Evolutionary conservation across 2,888 invertebrate species (phyloP), one percentile per base, ranked within the genome.

Genomic region (Steromphala cineraria): DNA sequence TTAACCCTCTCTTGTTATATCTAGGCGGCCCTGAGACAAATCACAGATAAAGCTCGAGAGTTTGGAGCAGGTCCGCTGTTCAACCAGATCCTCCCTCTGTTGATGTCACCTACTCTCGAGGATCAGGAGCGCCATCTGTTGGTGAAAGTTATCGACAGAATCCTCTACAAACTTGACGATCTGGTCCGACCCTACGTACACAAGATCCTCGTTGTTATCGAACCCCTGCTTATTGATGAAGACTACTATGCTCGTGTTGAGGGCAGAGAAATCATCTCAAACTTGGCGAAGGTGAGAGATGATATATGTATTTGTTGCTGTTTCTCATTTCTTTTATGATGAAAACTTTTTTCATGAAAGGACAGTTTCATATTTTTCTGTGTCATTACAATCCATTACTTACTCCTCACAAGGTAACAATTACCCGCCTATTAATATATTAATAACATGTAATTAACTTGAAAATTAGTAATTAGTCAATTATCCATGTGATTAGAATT

Each of bases 161-260:
- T 99, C 92, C 95, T 99, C 17, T 99, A 99, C 94, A 99, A 99
- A 94, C 94, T 99, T 88, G 99, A 99, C 91, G 99, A 99, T 94
- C 95, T 99, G 89, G 99, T 99, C 36, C 96, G 99, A 84, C 99
- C 99, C 0, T 99, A 99, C 91, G 99, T 99, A 0, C 99, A 99
- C 94, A 99, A 99, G 95, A 99, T 99, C 93, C 95, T 99, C 85
- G 99, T 99, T 19, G 99, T 99, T 4, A 99, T 99, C 93, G 99
- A 99, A 94, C 99, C 99, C 0, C 94, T 99, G 84, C 95, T 99
- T 56, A 99, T 99, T 93, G 99, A 99, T 93, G 99, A 99, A 95
- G 99, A 99, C 94, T 99, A 99, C 94, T 99, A 99, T 93, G 99
- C 99, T 36, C 97, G 99, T 93, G 99, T 99, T 10, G 99, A 99